Evolutionary conservation across 2,888 invertebrate species (phyloP), one percentile per base, ranked within the genome.

Genomic region (Carterocephalus palaemon): DNA sequence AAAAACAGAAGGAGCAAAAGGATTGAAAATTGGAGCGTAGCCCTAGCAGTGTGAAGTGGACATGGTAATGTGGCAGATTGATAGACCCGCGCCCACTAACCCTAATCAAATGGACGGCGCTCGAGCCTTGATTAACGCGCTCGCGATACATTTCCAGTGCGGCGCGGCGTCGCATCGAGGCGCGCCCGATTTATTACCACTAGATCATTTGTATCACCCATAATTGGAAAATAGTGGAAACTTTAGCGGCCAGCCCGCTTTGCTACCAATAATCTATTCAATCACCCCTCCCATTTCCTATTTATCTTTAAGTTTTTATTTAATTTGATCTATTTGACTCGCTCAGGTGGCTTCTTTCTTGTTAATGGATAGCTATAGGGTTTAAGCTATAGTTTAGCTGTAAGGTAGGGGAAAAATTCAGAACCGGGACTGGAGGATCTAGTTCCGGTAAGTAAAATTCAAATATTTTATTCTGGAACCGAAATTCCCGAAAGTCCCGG

Each of bases 91-190:
- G 78, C 84, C 85, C 81, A 85, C 75, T 85, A 86, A 86, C 86
- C 86, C 85, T 85, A 86, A 86, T 86, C 84, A 86, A 85, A 86
- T 82, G 82, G 84, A 86, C 85, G 81, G 81, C 73, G 71, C 71
- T 77, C 75, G 75, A 76, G 75, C 82, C 72, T 80, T 86, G 86
- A 86, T 86, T 86, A 86, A 85, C 84, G 71, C 64, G 54, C 58
- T 58, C 61, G 64, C 60, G 64, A 80, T 81, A 80, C 74, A 78
- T 83, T 83, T 78, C 75, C 78, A 79, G 72, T 74, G 71, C 49
- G 47, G 70, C 47, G 46, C 50, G 43, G 46, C 50, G 48, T 49
- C 49, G 48, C 48, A 12, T 29, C 33, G 53, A n/a, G 64, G 67
- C 48, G 67, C 59, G 84, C 67, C 80, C 73, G 76, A 83, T 85